A percentile compares a stretch with the other conserved stretches of the same genome.
These are phyloP conservation scores for Tiliacea citrago DNA, from an alignment of 2,888 invertebrate species.

Conservation along the genomic window DNA sequence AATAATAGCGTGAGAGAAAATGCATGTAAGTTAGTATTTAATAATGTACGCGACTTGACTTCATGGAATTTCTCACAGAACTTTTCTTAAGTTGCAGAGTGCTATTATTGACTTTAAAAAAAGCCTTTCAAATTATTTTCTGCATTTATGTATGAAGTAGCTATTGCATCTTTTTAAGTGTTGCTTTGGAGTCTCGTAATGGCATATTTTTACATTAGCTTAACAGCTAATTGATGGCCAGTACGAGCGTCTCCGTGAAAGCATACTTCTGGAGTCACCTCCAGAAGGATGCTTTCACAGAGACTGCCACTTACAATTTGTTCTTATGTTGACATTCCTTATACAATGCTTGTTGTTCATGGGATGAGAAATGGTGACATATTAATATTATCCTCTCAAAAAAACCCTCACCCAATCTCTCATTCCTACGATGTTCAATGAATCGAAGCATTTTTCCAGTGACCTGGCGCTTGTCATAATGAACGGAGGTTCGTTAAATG, in stretches of 20 bases:
- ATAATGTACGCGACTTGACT: conserved; percentile 34
- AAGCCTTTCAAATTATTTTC: background rate
- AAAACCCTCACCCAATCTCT: conserved; percentile 1
- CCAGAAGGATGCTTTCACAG: background rate
- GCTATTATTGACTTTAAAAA: background rate
- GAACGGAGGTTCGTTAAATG: conserved; percentile 72
- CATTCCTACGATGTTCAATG: conserved; percentile 8
- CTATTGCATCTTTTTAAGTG: too few species aligned
- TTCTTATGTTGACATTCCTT: background rate
- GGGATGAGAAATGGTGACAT: background rate
- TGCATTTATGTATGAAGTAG: background rate
- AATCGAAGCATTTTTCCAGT: conserved; percentile 32
- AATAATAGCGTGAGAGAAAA: conserved; percentile 47
- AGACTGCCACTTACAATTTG: background rate
- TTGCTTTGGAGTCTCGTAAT: too few species aligned
- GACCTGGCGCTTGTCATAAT: conserved; percentile 40
- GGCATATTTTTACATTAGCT: too few species aligned
- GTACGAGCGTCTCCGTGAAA: too few species aligned
- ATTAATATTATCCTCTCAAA: background rate
- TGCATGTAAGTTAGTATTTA: conserved; percentile 6
- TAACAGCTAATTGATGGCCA: too few species aligned
- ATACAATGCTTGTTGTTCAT: background rate
- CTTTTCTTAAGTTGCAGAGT: background rate
- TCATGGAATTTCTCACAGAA: conserved; percentile 44
- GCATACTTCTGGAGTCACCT: background rate